These are phyloP conservation scores for Megaleporinus macrocephalus DNA, from an alignment of 2,113 vertebrate species.

Conservation along the genomic window DNA sequence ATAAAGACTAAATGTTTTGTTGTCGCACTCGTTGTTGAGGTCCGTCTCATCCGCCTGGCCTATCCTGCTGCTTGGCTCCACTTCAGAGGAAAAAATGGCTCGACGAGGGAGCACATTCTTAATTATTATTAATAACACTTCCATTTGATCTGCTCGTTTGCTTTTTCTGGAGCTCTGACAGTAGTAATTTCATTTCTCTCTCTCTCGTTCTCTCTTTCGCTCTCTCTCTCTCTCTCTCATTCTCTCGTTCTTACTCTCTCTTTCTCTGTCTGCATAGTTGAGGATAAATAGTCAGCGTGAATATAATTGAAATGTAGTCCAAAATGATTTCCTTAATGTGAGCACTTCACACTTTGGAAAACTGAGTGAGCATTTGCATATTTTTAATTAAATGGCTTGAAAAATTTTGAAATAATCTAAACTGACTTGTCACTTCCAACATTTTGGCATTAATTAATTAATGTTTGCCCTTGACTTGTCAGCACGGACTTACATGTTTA, in stretches of 20 bases:
- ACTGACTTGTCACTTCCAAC: constrained; percentile 68
- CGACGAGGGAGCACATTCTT: constrained; percentile 17
- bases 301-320: constrained; percentile 73
- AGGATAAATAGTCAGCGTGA: constrained; percentile 54
- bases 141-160: constrained; percentile 49
- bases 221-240: constrained; percentile 37
- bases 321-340: constrained; percentile 68
- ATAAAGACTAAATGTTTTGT: constrained; percentile 33
- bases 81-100: constrained; percentile 30
- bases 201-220: constrained; percentile 31
- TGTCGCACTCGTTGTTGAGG: constrained; percentile 7
- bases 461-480: constrained; percentile 69
- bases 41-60: constrained; percentile 37
- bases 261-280: constrained; percentile 37
- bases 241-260: constrained; percentile 8
- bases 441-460: constrained; percentile 69
- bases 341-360: constrained; percentile 70
- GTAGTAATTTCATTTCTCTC: constrained; percentile 48
- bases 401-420: constrained; percentile 62
- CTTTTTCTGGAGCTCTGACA: constrained; percentile 46
- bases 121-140: constrained; percentile 57
- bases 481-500: constrained; percentile 63
- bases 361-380: constrained; percentile 75
- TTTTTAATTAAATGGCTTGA: constrained; percentile 79
- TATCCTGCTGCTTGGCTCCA: constrained; percentile 51